Base-by-base conservation (phyloP, 2,797 vertebrate genomes). In the Coreius guichenoti region DNA sequence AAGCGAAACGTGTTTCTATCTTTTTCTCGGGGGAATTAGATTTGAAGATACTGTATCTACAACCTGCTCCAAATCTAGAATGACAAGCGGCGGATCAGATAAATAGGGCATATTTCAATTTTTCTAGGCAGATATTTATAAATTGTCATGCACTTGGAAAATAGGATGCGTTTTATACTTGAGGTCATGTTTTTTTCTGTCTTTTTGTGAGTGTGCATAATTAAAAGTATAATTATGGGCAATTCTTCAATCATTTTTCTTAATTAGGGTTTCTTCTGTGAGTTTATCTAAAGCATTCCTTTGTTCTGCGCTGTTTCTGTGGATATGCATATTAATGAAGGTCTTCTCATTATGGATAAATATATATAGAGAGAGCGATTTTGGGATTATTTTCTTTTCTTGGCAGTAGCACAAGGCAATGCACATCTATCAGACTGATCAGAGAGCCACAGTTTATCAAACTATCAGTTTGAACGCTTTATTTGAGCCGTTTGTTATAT, bases 311-410 rank as follows among this genome's bases (percentile, higher is more conserved):
- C 51, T 51, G 49, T 43, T 85, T 83, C 23, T 83, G 49, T 68
- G 56, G 65, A 54, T 39, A 77, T 90, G 81, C 86, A 87, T 84
- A 86, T 84, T 58, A 65, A 87, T 82, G 39, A 78, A 63, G 67
- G 31, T 82, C 47, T 61, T 19, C 88, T 86, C 70, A 78, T 69
- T 85, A 86, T 85, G 79, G 36, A 67, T 75, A 83, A 49, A 79
- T 63, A 75, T 56, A 78, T 87, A 65, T 68, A 74, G 3, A 65
- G 7, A 65, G 61, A 17, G 26, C n/a, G 23, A 77, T 84, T 70
- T 75, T 7, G n/a, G 26, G 33, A 61, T 83, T 47, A 23, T 81
- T 89, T 82, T 49, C 33, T 75, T 9, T 84, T 78, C 36, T 84
- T 77, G 74, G 73, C 73, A 54, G n/a, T 29, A 61, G 16, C n/a